Evolutionary conservation across 1,140 invertebrate species (phyloP).

Genomic region (Drosophila orosa): DNA sequence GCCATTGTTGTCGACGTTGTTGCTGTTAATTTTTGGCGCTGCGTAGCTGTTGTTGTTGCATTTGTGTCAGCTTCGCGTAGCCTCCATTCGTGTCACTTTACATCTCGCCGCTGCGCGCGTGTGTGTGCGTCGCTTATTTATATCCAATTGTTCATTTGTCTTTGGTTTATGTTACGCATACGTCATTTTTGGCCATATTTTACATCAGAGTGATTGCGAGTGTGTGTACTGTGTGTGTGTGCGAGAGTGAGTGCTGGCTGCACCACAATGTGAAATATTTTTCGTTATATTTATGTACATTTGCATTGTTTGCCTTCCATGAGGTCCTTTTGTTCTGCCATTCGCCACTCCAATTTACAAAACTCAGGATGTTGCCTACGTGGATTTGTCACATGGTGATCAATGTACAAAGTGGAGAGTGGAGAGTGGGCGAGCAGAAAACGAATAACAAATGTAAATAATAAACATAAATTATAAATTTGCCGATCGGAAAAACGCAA

Average conservation of each 20-base stretch:
- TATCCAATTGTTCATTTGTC: slow-evolving; percentile 83
- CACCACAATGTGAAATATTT: slow-evolving; percentile 77
- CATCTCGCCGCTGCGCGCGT: slow-evolving; percentile 24
- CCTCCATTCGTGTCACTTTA: slow-evolving; percentile 55
- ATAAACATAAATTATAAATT: slow-evolving; percentile 37
- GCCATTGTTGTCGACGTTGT: slow-evolving; percentile 59
- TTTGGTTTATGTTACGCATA: slow-evolving; percentile 83
- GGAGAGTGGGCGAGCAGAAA: slow-evolving; percentile 1
- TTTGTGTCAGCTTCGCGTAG: slow-evolving; percentile 57
- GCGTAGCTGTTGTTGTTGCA: slow-evolving; percentile 63
- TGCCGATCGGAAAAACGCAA: slow-evolving; percentile 22
- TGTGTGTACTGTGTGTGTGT: slow-evolving; percentile 4
- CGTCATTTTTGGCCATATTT: slow-evolving; percentile 80
- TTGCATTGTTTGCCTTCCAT: slow-evolving; percentile 44
- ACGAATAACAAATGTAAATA: slow-evolving; percentile 16
- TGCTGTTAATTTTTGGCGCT: slow-evolving; percentile 75
- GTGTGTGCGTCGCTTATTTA: slow-evolving; percentile 70
- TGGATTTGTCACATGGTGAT: slow-evolving; percentile 52
- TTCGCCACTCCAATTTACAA: slow-evolving; percentile 50
- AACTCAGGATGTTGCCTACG: slow-evolving; percentile 40
- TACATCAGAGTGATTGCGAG: slow-evolving; percentile 40
- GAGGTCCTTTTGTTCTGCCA: slow-evolving; percentile 36
- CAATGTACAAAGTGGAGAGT: slow-evolving; percentile 22
- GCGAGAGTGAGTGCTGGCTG: slow-evolving; percentile 34
- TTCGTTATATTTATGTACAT: slow-evolving; percentile 73